Conservation (phyloP, 2,113 vertebrate genomes). For the Porphyrio hochstetteri region DNA sequence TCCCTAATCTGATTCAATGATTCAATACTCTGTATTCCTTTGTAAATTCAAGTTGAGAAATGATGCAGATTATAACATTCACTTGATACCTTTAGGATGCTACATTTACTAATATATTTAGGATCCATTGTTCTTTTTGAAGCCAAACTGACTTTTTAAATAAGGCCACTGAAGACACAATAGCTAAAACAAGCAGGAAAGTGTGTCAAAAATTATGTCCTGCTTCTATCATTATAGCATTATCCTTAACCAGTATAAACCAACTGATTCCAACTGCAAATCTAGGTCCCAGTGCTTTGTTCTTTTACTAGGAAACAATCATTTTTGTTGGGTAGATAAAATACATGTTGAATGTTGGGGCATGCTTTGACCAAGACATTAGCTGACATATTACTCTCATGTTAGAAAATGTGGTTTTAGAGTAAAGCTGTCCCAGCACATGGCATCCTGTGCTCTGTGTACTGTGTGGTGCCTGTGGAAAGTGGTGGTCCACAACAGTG, state of each 20-base stretch:
- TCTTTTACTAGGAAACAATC: not conserved
- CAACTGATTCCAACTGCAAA: not conserved
- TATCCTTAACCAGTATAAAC: not conserved
- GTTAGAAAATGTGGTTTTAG: not conserved
- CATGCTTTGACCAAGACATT: not conserved
- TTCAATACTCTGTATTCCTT: not conserved
- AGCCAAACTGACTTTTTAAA: not conserved
- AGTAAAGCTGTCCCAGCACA: not conserved
- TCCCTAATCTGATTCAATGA: not conserved
- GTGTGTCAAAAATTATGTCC: not conserved
- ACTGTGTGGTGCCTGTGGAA: not conserved
- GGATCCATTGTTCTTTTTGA: not conserved
- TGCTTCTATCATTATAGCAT: not conserved
- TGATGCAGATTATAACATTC: not conserved
- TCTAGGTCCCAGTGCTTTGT: not conserved
- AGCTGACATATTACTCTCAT: not conserved
- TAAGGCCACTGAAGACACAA: not conserved
- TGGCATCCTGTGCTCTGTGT: fast-evolving
- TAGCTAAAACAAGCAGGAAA: not conserved
- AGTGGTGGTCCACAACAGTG: not conserved
- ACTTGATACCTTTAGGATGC: not conserved
- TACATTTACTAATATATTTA: not conserved
- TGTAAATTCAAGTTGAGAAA: not conserved
- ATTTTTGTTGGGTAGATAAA: not conserved
- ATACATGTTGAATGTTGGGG: not conserved